Base-by-base conservation (phyloP, 37 sponge, comb jelly and placozoan species). In the Halisarca cf. caerulea region DNA sequence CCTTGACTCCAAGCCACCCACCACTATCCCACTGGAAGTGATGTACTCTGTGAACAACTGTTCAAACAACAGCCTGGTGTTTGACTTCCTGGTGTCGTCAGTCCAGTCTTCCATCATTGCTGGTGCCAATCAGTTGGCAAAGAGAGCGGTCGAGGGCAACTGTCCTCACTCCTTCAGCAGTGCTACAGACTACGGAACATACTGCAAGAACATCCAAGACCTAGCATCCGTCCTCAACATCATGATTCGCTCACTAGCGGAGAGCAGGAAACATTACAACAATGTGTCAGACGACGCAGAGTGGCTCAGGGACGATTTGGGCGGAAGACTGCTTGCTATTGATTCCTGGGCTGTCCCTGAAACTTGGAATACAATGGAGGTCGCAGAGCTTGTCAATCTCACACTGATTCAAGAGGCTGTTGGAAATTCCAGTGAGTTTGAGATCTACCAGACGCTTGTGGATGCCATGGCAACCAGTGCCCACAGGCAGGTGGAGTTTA, bases 21-120 rank as follows among this genome's bases (percentile, higher is more conserved):
- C 69, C 30, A 68, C 69, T 17, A 68, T 68, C 34, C 69, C 69
- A 32, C 69, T 68, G 35, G 35, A 8, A 28, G 35, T 68, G 14
- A 8, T 68, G 35, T 68, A 34, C 69, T 68, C 69, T 27, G 34
- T 68, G 11, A 7, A 28, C 33, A 68, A 68, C 69, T 68, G 34
- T 3, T 68, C 69, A 7, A 68, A 68, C 69, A 8, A 68, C 35
- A 30, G 14, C 1, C 30, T 68, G 33, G 30, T 30, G 3, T 68
- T 68, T 27, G 69, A 68, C 69, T 68, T 68, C 69, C 69, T 34
- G 11, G 32, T 68, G 34, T 68, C 69, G 32, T 34, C 14, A 18
- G 35, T 68, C 35, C 33, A 8, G 35, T 8, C 69, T 1, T 68
- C 69, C 69, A 30, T 30, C 35, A 27, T 34, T 30, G 69, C 69